A percentile compares a stretch with the other conserved stretches of the same genome.
phyloP scores from a whole-genome alignment of 2,888 invertebrate species.

The Anoncus sp. region DNA sequence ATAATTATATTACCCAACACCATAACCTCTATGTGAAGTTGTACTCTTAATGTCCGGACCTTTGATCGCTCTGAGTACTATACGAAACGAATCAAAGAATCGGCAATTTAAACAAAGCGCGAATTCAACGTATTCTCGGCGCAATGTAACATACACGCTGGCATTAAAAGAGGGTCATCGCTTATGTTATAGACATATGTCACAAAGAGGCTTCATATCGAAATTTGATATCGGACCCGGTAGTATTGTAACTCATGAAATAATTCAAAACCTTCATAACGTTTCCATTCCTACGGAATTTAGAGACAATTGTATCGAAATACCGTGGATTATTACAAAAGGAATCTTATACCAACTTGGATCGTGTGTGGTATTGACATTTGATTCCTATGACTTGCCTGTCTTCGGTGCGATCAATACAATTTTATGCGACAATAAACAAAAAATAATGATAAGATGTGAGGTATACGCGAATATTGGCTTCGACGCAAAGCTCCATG shows the following conservation, averaged over 20 bases:
- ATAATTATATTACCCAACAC: slow-evolving; percentile 10
- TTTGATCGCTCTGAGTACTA: background rate
- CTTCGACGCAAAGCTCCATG: too few species aligned
- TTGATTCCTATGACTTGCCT: slow-evolving; percentile 25
- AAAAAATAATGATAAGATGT: slow-evolving; percentile 2
- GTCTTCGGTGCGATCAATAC: slow-evolving; percentile 22
- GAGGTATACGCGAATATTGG: background rate
- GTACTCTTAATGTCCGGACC: background rate
- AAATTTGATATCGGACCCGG: slow-evolving; percentile 23
- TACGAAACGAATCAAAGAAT: background rate
- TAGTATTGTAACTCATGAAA: slow-evolving; percentile 3
- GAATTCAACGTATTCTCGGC: slow-evolving; percentile 9
- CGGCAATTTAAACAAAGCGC: slow-evolving; percentile 18
- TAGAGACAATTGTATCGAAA: slow-evolving; percentile 13
- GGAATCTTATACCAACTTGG: slow-evolving; percentile 13
- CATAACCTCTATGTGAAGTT: slow-evolving; percentile 7
- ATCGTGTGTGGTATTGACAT: slow-evolving; percentile 5
- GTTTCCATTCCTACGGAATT: slow-evolving; percentile 4
- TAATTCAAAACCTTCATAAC: background rate
- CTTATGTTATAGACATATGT: background rate
- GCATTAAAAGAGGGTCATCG: slow-evolving; percentile 5
- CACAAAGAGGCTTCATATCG: background rate
- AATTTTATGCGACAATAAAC: slow-evolving; percentile 15
- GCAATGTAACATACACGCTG: slow-evolving; percentile 4
- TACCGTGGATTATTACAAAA: slow-evolving; percentile 17